phyloP scores from a whole-genome alignment of 1,140 invertebrate genomes.

The Manduca sexta region DNA sequence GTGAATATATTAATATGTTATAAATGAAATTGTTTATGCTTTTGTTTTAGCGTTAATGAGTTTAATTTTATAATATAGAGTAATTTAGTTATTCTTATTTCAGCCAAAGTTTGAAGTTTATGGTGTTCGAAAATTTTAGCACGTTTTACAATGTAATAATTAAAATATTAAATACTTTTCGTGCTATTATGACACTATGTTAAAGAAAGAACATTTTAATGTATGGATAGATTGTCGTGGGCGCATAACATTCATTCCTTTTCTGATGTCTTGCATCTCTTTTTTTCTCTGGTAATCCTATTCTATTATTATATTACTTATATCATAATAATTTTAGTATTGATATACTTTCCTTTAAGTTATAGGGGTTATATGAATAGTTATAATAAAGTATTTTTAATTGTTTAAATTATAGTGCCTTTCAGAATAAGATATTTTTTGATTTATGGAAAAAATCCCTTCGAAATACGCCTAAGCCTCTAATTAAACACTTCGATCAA shows the following conservation, averaged over 20 bases:
- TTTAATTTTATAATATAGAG: slow-evolving; percentile 46
- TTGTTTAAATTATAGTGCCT: slow-evolving; percentile 61
- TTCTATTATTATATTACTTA: too few species aligned
- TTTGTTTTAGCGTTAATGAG: slow-evolving; percentile 60
- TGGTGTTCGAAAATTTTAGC: too few species aligned
- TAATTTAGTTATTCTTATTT: slow-evolving; percentile 28
- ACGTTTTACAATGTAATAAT: too few species aligned
- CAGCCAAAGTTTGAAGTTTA: slow-evolving; percentile 56
- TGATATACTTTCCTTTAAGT: slow-evolving; percentile 14
- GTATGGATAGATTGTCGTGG: too few species aligned
- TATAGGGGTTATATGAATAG: slow-evolving; percentile 34
- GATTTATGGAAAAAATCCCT: neutral
- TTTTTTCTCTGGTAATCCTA: too few species aligned
- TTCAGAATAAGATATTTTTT: slow-evolving; percentile 35
- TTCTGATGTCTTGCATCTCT: neutral
- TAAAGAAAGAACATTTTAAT: too few species aligned
- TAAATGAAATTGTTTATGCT: slow-evolving; percentile 61
- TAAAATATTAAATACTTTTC: too few species aligned
- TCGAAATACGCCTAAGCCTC: too few species aligned
- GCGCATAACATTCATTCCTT: slow-evolving; percentile 19
- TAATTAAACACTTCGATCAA: too few species aligned
- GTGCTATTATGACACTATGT: too few species aligned
- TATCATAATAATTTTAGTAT: neutral
- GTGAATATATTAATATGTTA: slow-evolving; percentile 47
- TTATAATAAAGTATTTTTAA: slow-evolving; percentile 35